Percentiles rank a stretch among this genome's conserved stretches.
These are phyloP conservation scores for Hydropotes inermis DNA, from an alignment of 2,113 vertebrate species.

Conservation along the genomic window DNA sequence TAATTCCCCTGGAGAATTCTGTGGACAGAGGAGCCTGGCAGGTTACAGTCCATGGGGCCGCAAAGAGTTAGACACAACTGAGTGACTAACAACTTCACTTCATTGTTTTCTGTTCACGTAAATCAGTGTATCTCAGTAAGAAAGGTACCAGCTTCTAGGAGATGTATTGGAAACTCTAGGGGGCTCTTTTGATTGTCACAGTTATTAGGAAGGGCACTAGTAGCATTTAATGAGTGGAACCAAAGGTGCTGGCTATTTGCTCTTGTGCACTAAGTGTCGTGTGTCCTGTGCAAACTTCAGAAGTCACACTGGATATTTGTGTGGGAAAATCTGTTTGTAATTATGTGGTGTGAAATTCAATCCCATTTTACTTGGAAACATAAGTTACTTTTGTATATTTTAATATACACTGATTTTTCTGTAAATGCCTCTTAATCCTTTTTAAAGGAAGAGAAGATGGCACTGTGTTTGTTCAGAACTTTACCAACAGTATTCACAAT, in stretches of 20 bases:
- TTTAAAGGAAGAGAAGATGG: conserved; percentile 11
- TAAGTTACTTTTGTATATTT: conserved; percentile 11
- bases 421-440: not conserved
- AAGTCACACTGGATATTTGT: not conserved
- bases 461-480: not conserved
- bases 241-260: not conserved
- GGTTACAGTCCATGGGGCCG: not conserved
- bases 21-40: not conserved
- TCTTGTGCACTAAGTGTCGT: not conserved
- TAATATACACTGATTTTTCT: not conserved
- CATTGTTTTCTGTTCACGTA: not conserved
- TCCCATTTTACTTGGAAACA: not conserved
- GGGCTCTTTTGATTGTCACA: not conserved
- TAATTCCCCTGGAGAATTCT: not conserved
- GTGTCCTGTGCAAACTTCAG: not conserved
- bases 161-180: not conserved
- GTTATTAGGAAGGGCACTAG: not conserved
- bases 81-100: not conserved
- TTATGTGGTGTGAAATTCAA: not conserved
- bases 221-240: not conserved
- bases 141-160: not conserved
- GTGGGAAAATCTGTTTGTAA: not conserved
- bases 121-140: not conserved
- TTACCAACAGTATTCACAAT: not conserved
- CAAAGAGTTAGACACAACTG: not conserved